A percentile compares a stretch with the other conserved stretches of the same genome.
Evolutionary conservation across 2,888 invertebrate genomes (phyloP).

Genomic region (Chesias legatella): DNA sequence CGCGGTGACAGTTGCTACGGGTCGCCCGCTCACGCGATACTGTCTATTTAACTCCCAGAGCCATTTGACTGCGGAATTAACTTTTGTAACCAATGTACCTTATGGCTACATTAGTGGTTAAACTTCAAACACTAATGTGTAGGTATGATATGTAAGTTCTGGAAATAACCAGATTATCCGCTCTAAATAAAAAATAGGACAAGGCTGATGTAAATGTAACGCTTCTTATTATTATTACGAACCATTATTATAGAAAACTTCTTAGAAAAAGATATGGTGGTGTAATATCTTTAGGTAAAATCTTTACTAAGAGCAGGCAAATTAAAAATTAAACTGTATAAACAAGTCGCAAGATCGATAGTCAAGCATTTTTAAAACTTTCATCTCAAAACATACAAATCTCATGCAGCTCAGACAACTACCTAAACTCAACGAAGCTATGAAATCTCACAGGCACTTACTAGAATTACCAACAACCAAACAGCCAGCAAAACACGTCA

Average conservation of each 20-base stretch:
- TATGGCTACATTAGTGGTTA: too few relatives aligned
- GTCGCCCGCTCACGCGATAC: constrained; percentile 54
- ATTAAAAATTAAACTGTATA: background rate
- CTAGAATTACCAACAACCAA: constrained; percentile 44
- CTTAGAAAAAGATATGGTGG: too few relatives aligned
- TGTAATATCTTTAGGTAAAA: too few relatives aligned
- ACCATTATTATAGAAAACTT: too few relatives aligned
- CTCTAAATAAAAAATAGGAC: too few relatives aligned
- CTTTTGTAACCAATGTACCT: constrained; percentile 33
- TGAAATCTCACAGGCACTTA: constrained; percentile 44
- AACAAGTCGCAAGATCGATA: constrained; percentile 6
- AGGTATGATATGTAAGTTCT: too few relatives aligned
- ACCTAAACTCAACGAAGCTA: constrained; percentile 28
- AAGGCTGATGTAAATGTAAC: too few relatives aligned
- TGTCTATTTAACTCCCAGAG: constrained; percentile 46
- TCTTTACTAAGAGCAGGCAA: too few relatives aligned
- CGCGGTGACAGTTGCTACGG: constrained; percentile 68
- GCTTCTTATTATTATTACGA: too few relatives aligned
- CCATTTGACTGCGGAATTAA: constrained; percentile 32
- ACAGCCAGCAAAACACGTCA: constrained; percentile 60
- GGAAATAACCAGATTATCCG: too few relatives aligned
- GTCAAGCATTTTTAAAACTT: too few relatives aligned
- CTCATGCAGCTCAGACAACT: constrained; percentile 2
- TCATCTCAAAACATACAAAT: background rate
- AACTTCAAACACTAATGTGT: too few relatives aligned